Conservation (phyloP, 1,140 invertebrate species). For the Aleiodes sp. region DNA sequence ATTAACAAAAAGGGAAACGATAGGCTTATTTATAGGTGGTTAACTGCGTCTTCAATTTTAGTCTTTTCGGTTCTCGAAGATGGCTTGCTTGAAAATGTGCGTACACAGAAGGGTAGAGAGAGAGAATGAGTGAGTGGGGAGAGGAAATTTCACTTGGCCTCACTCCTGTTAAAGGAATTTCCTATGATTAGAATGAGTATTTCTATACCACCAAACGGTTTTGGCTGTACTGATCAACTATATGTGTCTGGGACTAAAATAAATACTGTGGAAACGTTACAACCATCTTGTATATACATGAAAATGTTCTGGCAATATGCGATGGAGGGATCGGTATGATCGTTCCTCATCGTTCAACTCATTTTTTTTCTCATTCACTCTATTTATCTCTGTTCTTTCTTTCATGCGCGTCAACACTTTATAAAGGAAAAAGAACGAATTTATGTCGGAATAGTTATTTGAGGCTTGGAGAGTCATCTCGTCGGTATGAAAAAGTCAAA, state of each 20-base stretch:
- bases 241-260: slow-evolving; percentile 46
- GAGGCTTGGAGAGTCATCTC: slow-evolving; percentile 5
- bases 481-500: background rate
- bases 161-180: slow-evolving; percentile 55
- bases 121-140: too few relatives aligned
- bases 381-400: background rate
- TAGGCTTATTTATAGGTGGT: slow-evolving; percentile 2
- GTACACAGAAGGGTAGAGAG: background rate
- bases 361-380: background rate
- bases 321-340: slow-evolving; percentile 1
- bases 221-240: slow-evolving; percentile 40
- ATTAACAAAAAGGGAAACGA: background rate
- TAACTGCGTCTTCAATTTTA: slow-evolving; percentile 18
- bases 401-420: slow-evolving; percentile 1
- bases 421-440: slow-evolving; percentile 8
- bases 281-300: background rate
- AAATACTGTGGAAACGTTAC: slow-evolving; percentile 37
- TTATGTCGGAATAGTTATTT: background rate
- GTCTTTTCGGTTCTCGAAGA: slow-evolving; percentile 14
- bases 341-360: background rate
- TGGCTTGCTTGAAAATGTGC: background rate
- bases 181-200: slow-evolving; percentile 61
- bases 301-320: slow-evolving; percentile 1
- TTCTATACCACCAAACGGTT: slow-evolving; percentile 54
- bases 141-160: slow-evolving; percentile 28